phyloP scores from a whole-genome alignment of 2,888 invertebrate genomes.

The Phrixothrix hirtus region DNA sequence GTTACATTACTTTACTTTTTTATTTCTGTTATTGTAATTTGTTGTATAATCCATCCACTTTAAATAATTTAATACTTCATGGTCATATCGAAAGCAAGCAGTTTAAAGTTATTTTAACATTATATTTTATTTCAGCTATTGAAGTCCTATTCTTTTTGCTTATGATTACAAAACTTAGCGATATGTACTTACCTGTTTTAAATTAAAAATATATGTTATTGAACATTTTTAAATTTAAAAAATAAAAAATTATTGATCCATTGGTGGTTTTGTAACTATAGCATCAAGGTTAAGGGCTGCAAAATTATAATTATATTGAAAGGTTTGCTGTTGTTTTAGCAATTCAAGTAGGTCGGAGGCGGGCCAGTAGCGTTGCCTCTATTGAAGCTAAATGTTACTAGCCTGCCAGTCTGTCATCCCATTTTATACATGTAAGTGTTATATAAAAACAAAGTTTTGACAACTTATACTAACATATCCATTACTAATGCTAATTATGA shows the following conservation, averaged over 20 bases:
- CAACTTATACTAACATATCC: conserved; percentile 16
- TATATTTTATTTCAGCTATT: conserved; percentile 51
- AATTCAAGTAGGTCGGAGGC: conserved; percentile 56
- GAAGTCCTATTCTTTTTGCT: conserved; percentile 44
- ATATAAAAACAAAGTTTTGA: conserved; percentile 17
- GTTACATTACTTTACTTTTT: background rate
- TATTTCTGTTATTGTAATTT: background rate
- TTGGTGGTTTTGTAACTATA: conserved; percentile 20
- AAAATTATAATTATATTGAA: conserved; percentile 38
- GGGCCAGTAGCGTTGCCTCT: conserved; percentile 57
- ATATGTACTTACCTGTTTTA: too few relatives aligned
- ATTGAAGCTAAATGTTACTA: conserved; percentile 58
- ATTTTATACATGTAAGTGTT: conserved; percentile 30
- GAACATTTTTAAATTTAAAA: too few relatives aligned
- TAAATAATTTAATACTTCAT: conserved; percentile 9
- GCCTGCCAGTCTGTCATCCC: conserved; percentile 27
- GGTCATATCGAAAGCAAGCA: conserved; percentile 20
- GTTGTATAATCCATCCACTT: background rate
- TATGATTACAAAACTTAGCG: conserved; percentile 28
- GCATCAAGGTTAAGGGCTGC: conserved; percentile 25
- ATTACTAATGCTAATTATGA: conserved; percentile 3
- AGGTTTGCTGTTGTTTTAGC: conserved; percentile 56
- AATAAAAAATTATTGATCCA: background rate
- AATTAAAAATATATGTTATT: too few relatives aligned
- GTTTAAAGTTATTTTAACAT: conserved; percentile 33